phyloP scores from a whole-genome alignment of 2,888 invertebrate species.

The Mycalesis mineus region DNA sequence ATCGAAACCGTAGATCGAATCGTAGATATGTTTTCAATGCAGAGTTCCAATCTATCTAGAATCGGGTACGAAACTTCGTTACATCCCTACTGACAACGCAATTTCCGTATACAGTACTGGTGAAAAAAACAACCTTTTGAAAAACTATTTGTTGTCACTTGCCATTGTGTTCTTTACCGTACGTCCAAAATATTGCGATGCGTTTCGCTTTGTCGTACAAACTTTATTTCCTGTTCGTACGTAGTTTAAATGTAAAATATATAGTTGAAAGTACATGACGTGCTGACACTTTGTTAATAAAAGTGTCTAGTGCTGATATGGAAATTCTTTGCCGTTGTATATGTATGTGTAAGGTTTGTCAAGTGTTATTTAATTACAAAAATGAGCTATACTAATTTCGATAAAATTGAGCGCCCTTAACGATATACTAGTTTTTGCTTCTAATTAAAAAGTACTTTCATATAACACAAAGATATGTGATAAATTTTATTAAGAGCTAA shows the following conservation, averaged over 20 bases:
- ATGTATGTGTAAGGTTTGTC: too few species aligned
- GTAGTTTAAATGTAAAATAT: conserved; percentile 7
- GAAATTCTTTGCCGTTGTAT: too few species aligned
- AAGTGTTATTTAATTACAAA: too few species aligned
- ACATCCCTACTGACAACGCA: conserved; percentile 17
- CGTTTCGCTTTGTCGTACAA: conserved; percentile 16
- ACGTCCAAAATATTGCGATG: conserved; percentile 14
- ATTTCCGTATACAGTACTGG: conserved; percentile 19
- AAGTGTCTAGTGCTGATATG: too few species aligned
- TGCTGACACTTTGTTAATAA: neutral
- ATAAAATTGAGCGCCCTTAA: too few species aligned
- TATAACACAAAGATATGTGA: too few species aligned
- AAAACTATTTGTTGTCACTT: conserved; percentile 16
- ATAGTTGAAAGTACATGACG: too few species aligned
- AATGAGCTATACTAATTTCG: too few species aligned
- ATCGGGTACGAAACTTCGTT: neutral
- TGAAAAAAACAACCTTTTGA: conserved; percentile 14
- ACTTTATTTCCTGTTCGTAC: conserved; percentile 18
- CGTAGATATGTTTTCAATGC: neutral
- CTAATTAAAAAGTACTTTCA: too few species aligned
- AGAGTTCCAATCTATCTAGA: conserved; percentile 4
- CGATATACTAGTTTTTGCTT: too few species aligned
- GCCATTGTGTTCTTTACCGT: conserved; percentile 16
- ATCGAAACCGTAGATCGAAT: neutral
- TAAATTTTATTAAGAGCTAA: too few species aligned